Evolutionary conservation across 2,888 invertebrate genomes (phyloP).

Genomic region (Tupiocoris notatus): DNA sequence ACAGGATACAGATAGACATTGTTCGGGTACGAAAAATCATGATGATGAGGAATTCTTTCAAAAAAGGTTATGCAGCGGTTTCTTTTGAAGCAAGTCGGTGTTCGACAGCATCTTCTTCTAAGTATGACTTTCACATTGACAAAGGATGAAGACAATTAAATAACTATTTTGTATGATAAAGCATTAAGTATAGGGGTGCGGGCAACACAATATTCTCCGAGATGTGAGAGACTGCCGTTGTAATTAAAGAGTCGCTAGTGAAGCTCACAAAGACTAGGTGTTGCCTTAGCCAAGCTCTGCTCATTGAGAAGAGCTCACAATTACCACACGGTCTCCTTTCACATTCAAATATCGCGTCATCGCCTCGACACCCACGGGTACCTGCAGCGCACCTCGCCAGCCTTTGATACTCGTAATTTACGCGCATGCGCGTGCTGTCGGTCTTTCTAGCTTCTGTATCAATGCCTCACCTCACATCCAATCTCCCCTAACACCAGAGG

Average conservation of each 20-base stretch:
- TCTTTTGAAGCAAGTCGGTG: neutral
- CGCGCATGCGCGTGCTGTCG: conserved; percentile 9
- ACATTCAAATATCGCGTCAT: conserved; percentile 39
- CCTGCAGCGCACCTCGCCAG: conserved; percentile 7
- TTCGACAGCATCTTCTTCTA: neutral
- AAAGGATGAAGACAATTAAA: conserved; percentile 42
- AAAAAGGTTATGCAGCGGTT: too few relatives aligned
- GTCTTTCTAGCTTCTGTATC: too few relatives aligned
- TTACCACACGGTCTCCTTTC: conserved; percentile 39
- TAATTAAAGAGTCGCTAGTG: conserved; percentile 40
- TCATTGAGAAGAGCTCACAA: conserved; percentile 40
- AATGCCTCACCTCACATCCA: too few relatives aligned
- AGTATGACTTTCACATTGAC: conserved; percentile 33
- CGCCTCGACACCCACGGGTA: neutral
- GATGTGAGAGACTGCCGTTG: conserved; percentile 32
- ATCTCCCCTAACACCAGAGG: too few relatives aligned
- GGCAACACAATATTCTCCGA: conserved; percentile 1
- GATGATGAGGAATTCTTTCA: too few relatives aligned
- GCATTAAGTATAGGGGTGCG: conserved; percentile 41
- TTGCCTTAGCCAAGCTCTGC: conserved; percentile 18
- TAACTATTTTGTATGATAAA: conserved; percentile 44
- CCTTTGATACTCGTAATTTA: conserved; percentile 30
- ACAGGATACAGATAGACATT: too few relatives aligned
- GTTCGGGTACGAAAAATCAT: too few relatives aligned
- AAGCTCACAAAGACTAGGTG: conserved; percentile 34